Percentiles rank a stretch among this genome's conserved stretches.
phyloP scores from a whole-genome alignment of 2,888 invertebrate species.

The Axea sp. region DNA sequence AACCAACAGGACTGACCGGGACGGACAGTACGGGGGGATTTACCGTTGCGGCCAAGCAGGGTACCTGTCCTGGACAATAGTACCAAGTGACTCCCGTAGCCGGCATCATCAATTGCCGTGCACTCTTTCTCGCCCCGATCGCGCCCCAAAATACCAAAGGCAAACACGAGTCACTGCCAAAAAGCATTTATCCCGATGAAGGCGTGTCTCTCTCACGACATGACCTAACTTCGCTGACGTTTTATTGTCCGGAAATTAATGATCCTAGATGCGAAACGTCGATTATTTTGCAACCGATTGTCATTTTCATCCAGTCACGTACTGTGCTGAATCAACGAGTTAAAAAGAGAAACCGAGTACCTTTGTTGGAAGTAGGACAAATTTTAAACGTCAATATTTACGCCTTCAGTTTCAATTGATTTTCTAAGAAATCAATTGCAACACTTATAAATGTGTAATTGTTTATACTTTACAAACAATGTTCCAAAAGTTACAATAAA shows the following conservation, averaged over 20 bases:
- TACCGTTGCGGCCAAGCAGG: slow-evolving; percentile 64
- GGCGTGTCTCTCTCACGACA: slow-evolving; percentile 78
- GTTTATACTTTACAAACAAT: too few relatives aligned
- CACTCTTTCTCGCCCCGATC: slow-evolving; percentile 69
- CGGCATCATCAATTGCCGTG: slow-evolving; percentile 76
- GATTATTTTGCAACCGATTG: slow-evolving; percentile 62
- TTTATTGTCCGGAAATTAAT: slow-evolving; percentile 78
- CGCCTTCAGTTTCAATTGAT: too few relatives aligned
- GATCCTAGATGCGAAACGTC: slow-evolving; percentile 66
- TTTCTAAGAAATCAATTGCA: too few relatives aligned
- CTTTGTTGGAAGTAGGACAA: too few relatives aligned
- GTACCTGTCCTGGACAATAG: slow-evolving; percentile 77
- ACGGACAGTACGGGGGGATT: slow-evolving; percentile 18
- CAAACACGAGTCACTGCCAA: slow-evolving; percentile 76
- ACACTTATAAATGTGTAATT: too few relatives aligned
- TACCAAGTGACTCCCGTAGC: slow-evolving; percentile 73
- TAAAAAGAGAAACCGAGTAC: too few relatives aligned
- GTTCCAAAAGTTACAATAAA: too few relatives aligned
- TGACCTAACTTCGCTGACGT: slow-evolving; percentile 66
- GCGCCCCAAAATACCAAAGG: slow-evolving; percentile 76
- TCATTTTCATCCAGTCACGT: slow-evolving; percentile 57
- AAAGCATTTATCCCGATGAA: slow-evolving; percentile 71
- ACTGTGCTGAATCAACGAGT: slow-evolving; percentile 41
- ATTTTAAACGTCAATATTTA: too few relatives aligned
- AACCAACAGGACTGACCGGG: slow-evolving; percentile 18